Percentiles rank a stretch among this genome's conserved stretches.
phyloP scores from a whole-genome alignment of 2,113 vertebrate genomes.

The Mola mola region DNA sequence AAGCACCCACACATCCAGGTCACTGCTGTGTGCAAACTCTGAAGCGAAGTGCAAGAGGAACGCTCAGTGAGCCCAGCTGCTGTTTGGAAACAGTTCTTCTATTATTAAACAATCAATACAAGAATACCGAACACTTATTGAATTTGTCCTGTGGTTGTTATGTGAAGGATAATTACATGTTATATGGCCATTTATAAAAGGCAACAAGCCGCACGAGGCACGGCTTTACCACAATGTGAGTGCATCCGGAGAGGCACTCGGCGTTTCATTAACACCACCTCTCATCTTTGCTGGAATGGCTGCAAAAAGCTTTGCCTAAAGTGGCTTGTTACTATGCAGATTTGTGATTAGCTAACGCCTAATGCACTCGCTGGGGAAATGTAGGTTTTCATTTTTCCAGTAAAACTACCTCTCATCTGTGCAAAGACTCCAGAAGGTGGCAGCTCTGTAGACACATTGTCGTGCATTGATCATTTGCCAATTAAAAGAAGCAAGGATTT shows the following conservation, averaged over 20 bases:
- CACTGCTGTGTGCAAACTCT: background rate
- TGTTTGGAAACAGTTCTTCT: background rate
- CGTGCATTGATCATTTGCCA: too few relatives aligned
- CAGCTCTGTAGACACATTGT: conserved; percentile 5
- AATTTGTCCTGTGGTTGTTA: background rate
- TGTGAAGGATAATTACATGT: conserved; percentile 3
- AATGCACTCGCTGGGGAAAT: too few relatives aligned
- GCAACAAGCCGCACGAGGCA: conserved; percentile 15
- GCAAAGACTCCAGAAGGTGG: conserved; percentile 17
- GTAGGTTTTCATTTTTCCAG: too few relatives aligned
- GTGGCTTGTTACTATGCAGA: conserved; percentile 38
- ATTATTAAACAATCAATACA: background rate
- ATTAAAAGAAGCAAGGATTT: background rate
- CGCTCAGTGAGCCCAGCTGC: background rate
- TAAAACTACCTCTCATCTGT: too few relatives aligned
- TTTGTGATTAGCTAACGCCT: conserved; percentile 2
- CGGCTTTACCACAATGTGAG: background rate
- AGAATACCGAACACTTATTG: background rate
- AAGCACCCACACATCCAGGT: background rate
- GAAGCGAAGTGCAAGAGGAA: too few relatives aligned
- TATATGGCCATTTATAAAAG: conserved; percentile 1
- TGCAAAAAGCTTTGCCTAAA: background rate
- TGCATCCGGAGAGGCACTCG: background rate
- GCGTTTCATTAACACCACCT: conserved; percentile 4
- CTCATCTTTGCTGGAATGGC: conserved; percentile 17